Percentiles rank a stretch among this genome's conserved stretches.
Evolutionary conservation across 2,888 invertebrate species (phyloP).

Genomic region (Callyntrura sp.): DNA sequence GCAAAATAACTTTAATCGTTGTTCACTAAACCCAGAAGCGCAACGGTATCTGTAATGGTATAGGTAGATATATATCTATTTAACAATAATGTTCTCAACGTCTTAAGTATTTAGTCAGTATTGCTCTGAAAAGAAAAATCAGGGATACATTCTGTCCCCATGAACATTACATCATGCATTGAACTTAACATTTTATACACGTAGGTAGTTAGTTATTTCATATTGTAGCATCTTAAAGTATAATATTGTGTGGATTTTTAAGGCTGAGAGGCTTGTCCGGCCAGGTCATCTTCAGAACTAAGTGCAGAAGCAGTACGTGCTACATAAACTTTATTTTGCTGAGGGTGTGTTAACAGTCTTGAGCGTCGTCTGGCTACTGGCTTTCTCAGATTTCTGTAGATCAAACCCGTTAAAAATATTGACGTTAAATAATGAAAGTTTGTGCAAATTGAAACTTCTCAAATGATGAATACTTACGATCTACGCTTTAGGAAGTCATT

Average conservation of each 20-base stretch:
- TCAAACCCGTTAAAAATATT: too few relatives aligned
- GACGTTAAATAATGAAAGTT: background rate
- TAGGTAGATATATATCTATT: too few relatives aligned
- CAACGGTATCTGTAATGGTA: background rate
- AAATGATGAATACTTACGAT: conserved; percentile 82
- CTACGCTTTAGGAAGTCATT: conserved; percentile 81
- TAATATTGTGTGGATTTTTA: too few relatives aligned
- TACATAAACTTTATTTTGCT: conserved; percentile 57
- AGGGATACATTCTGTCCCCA: too few relatives aligned
- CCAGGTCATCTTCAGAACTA: conserved; percentile 82
- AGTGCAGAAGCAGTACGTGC: conserved; percentile 79
- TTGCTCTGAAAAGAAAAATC: background rate
- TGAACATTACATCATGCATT: too few relatives aligned
- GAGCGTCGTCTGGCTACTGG: conserved; percentile 81
- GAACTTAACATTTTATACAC: too few relatives aligned
- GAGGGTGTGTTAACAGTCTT: conserved; percentile 79
- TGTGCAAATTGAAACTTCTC: background rate
- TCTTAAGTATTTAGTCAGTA: conserved; percentile 33
- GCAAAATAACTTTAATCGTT: too few relatives aligned
- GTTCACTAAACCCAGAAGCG: too few relatives aligned
- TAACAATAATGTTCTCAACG: background rate
- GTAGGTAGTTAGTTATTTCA: too few relatives aligned
- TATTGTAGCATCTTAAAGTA: too few relatives aligned
- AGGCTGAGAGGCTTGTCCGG: conserved; percentile 51
- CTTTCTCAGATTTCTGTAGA: conserved; percentile 81